Base-by-base conservation (phyloP, 1,140 invertebrate genomes). In the Drosophila yakuba region DNA sequence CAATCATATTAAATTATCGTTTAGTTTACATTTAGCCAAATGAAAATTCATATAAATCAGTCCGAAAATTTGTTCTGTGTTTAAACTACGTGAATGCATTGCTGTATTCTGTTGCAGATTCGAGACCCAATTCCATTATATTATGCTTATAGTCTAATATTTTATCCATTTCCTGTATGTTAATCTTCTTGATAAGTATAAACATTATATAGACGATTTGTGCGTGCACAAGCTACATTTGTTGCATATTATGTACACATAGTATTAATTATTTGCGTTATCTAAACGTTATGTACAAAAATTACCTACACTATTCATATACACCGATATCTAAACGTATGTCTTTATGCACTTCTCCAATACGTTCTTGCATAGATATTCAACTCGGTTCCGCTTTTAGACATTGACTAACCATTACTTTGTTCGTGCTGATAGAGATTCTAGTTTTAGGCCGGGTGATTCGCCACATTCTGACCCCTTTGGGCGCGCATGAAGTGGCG, bases 271-370 rank as follows among this genome's bases (percentile, higher is more conserved):
- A 55, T 43, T 66, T 48, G 32, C 48, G 73, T 48, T 76, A 76
- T 54, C 81, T 86, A 79, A 68, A 71, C 45, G 25, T 73, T 89
- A 89, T 89, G 28, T 89, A 89, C 84, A 89, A 84, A 72, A 80
- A 85, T 89, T 84, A 32, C 77, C 80, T 89, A 89, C 61, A 52
- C 68, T 74, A 83, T 66, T 58, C 48, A 74, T 78, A 78, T 63
- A 80, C 50, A 74, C 32, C 59, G 52, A 61, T 66, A 56, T 57
- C 51, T 51, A 35, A 35, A 35, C 55, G 39, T 44, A 59, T 72
- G 48, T 59, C 44, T 41, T 25, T 73, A 41, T 72, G 55, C 47
- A 17, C 17, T 17, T 17, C 17, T 48, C 59, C 25, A 25, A 39
- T 64, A 51, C 59, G 35, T 41, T 23, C 61, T 63, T 45, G 20